These are phyloP conservation scores for Dascillus cervinus DNA, from an alignment of 2,888 invertebrate genomes.

Conservation along the genomic window DNA sequence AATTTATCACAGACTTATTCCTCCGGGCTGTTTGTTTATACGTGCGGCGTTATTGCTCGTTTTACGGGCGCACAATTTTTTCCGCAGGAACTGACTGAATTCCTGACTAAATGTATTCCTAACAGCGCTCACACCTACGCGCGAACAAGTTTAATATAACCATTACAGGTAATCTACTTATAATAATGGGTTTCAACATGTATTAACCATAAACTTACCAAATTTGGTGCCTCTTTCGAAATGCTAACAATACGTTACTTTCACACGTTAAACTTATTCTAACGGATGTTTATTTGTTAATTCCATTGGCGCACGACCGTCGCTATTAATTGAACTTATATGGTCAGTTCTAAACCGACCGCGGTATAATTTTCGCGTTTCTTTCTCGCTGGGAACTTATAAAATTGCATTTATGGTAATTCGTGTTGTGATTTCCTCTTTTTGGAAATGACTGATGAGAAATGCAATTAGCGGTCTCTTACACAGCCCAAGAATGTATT, in stretches of 20 bases:
- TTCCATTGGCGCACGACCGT: too few relatives aligned
- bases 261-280: conserved; percentile 6
- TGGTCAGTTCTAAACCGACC: too few relatives aligned
- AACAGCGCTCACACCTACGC: not conserved
- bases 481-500: too few relatives aligned
- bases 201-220: conserved; percentile 7
- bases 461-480: too few relatives aligned
- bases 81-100: not conserved
- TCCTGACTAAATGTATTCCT: not conserved
- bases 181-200: conserved; percentile 8
- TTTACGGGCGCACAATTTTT: conserved; percentile 1
- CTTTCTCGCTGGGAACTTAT: too few relatives aligned
- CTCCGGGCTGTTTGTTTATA: conserved; percentile 2
- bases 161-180: conserved; percentile 8
- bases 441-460: too few relatives aligned
- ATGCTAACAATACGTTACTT: conserved; percentile 4
- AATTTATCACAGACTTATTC: conserved; percentile 6
- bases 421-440: too few relatives aligned
- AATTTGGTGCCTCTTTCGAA: conserved; percentile 8
- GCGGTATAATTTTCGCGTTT: too few relatives aligned
- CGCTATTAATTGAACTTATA: too few relatives aligned
- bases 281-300: not conserved
- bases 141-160: not conserved
- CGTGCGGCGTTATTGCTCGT: conserved; percentile 1
- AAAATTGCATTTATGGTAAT: too few relatives aligned